Evolutionary conservation across 2,797 vertebrate species (phyloP), one percentile per base, ranked within the genome.

Genomic region (Phrynocephalus guinanensis): DNA sequence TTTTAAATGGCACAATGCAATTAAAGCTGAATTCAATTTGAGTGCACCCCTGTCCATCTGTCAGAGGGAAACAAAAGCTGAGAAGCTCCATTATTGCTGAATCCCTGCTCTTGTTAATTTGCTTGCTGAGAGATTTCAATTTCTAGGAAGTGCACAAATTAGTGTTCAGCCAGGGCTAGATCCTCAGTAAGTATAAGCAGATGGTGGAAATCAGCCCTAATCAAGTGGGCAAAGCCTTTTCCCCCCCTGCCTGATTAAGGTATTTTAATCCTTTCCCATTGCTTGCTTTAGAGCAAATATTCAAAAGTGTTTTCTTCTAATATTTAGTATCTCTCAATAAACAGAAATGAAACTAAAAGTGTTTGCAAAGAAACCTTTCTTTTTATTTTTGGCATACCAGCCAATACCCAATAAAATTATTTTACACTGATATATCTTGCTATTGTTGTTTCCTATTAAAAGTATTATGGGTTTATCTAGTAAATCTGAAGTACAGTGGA

Each of bases 1-100:
- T 99, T 98, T 98, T 98, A 98, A 98, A 98, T 97, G 97, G 97
- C 98, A 98, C 98, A 98, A 98, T 98, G 98, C 98, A 99, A 99
- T 99, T 99, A 99, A 99, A 99, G 98, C 98, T 97, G 97, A 98
- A 99, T 99, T 99, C 98, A 98, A 98, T 99, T 98, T 99, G 97
- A 98, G 98, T 97, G 96, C 98, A 98, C 98, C 97, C 83, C 97
- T 98, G 98, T 99, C 98, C 98, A 99, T 99, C 98, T 99, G 98
- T 99, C 98, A 98, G 97, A 97, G 96, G 96, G 98, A 99, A 98
- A 99, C 98, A 98, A 98, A 98, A 98, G 98, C 98, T 95, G 98
- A 97, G 97, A 96, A 97, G 97, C 97, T 97, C 98, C 97, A 98
- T 99, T 99, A 99, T 98, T 98, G 98, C 97, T 97, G 97, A 98